Base-by-base conservation (phyloP, 1,140 invertebrate species). In the Lethocerus indicus region DNA sequence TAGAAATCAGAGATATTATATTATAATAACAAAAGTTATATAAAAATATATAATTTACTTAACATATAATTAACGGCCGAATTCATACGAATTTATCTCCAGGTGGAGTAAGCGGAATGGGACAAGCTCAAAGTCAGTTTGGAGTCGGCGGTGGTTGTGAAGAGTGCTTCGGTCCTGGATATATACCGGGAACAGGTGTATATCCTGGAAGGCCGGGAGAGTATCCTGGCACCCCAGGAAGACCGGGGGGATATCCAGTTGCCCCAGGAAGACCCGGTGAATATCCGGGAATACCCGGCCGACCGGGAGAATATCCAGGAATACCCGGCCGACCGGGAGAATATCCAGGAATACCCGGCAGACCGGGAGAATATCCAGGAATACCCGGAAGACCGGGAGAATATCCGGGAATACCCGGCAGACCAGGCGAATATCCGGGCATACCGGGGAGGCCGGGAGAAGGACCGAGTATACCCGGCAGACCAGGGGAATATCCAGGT, bases 41-140 rank as follows among this genome's bases (percentile, higher is more conserved):
- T n/a, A n/a, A n/a, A n/a, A n/a, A n/a, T n/a, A n/a, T n/a, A n/a
- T n/a, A n/a, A n/a, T n/a, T n/a, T n/a, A n/a, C n/a, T n/a, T n/a
- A n/a, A n/a, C n/a, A n/a, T n/a, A n/a, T n/a, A n/a, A n/a, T n/a
- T n/a, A n/a, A n/a, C n/a, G 9, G 9, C 29, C n/a, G n/a, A 37
- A 18, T 37, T 6, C 41, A 44, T 81, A 2, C 80, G 83, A 68
- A 81, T 81, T 12, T 45, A 3, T 44, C 68, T 70, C 1, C 66
- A 95, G 92, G 87, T 95, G 36, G 89, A 88, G 41, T 68, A 94
- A 32, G 91, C 96, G 25, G 89, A 89, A 70, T 98, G 94, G 95
- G 98, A 96, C 70, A 91, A 94, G 67, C 90, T 1, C 83, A 87
- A 66, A 86, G 83, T 67, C 71, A 71, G 62, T 68, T 69, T 6